A percentile compares a stretch with the other conserved stretches of the same genome.
Conservation (phyloP, 2,113 vertebrate species). For the Rhadina sibilatrix region DNA sequence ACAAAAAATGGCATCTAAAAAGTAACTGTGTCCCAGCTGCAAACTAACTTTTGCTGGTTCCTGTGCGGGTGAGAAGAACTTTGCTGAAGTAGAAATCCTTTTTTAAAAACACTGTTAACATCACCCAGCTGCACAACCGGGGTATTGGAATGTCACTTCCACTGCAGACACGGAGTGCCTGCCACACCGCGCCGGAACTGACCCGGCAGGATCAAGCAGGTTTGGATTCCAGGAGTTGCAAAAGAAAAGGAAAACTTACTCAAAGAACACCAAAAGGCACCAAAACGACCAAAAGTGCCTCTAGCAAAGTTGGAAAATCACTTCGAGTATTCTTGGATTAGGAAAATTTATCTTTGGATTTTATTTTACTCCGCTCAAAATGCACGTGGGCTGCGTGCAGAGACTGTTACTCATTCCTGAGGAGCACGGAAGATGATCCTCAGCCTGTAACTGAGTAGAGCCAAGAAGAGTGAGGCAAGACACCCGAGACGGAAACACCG, state of each 20-base stretch:
- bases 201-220: neutral
- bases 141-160: neutral
- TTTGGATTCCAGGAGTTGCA: neutral
- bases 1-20: neutral
- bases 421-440: neutral
- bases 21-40: neutral
- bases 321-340: neutral
- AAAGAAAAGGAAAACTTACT: neutral
- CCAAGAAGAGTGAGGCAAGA: neutral
- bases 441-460: neutral
- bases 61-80: neutral
- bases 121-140: rapidly evolving
- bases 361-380: neutral
- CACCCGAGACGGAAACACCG: neutral
- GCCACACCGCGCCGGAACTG: neutral
- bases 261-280: neutral
- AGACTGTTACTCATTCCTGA: neutral
- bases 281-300: neutral
- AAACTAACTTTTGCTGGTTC: neutral
- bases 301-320: neutral
- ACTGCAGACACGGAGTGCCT: neutral
- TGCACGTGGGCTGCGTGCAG: neutral
- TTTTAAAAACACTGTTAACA: neutral
- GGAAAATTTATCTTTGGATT: neutral
- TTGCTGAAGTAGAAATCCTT: neutral